These are phyloP conservation scores for Taeniopygia guttata DNA, from an alignment of 2,797 vertebrate species.

Conservation along the genomic window DNA sequence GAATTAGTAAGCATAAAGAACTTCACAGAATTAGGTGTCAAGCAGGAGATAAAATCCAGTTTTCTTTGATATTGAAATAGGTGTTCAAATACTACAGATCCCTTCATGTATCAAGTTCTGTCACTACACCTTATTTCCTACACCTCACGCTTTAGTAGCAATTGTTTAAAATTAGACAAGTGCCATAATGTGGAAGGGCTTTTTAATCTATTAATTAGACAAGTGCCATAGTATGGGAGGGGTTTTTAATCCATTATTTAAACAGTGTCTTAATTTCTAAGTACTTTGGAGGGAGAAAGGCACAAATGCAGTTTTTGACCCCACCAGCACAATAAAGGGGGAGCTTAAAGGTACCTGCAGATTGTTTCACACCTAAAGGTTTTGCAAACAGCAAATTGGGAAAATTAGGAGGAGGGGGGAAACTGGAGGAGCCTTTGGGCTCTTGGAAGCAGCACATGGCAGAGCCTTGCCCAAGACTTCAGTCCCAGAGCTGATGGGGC, in stretches of 20 bases:
- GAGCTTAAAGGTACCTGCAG: neutral
- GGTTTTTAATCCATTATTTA: conserved; percentile 15
- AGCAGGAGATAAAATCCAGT: conserved; percentile 3
- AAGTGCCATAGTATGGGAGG: neutral
- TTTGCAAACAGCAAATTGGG: neutral
- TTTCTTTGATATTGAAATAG: conserved; percentile 47
- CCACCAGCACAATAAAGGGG: neutral
- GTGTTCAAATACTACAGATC: conserved; percentile 5
- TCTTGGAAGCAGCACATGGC: neutral
- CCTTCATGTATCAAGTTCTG: neutral
- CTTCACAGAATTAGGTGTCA: neutral
- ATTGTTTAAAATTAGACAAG: conserved; percentile 5
- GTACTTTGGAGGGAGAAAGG: neutral
- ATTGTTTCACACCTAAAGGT: neutral
- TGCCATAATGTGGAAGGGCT: neutral
- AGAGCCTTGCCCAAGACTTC: neutral
- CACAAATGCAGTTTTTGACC: neutral
- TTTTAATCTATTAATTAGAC: conserved; percentile 21
- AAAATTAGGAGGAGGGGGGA: neutral
- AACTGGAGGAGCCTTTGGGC: neutral
- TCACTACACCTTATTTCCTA: neutral
- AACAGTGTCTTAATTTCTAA: neutral
- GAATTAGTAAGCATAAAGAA: conserved; percentile 27
- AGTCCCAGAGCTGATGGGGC: neutral
- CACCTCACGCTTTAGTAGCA: neutral